phyloP scores from a whole-genome alignment of 92 coral and sea anemone genomes.

The Porites rus region DNA sequence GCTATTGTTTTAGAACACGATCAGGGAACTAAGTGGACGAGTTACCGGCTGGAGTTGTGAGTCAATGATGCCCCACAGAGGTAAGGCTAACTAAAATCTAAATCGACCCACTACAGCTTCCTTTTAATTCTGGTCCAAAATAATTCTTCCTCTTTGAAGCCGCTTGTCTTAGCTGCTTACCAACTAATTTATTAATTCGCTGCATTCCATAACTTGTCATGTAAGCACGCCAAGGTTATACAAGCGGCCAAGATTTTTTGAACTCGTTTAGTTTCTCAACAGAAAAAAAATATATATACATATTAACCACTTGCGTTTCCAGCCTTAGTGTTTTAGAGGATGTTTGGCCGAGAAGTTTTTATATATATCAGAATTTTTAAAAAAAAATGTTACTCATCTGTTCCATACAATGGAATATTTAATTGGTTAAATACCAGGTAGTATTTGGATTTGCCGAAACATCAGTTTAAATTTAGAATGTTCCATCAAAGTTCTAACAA shows the following conservation, averaged over 20 bases:
- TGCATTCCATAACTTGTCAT: constrained; percentile 38
- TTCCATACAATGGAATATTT: constrained; percentile 54
- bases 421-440: constrained; percentile 43
- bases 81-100: constrained; percentile 32
- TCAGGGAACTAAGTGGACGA: constrained; percentile 47
- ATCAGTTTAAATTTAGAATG: not conserved
- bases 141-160: constrained; percentile 25
- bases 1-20: constrained; percentile 49
- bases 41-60: constrained; percentile 54
- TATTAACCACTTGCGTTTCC: not conserved
- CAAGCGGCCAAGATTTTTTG: not conserved
- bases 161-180: constrained; percentile 53
- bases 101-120: not conserved
- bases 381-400: not conserved
- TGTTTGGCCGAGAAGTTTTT: not conserved
- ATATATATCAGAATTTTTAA: not conserved
- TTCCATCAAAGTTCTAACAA: not conserved
- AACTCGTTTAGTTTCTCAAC: not conserved
- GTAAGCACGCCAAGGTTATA: constrained; percentile 10
- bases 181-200: constrained; percentile 40
- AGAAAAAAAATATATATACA: not conserved
- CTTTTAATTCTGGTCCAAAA: not conserved
- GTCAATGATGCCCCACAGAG: constrained; percentile 91
- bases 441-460: constrained; percentile 10
- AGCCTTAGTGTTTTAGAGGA: not conserved